Base-by-base conservation (phyloP, 2,888 invertebrate genomes). In the Auanema sp. region DNA sequence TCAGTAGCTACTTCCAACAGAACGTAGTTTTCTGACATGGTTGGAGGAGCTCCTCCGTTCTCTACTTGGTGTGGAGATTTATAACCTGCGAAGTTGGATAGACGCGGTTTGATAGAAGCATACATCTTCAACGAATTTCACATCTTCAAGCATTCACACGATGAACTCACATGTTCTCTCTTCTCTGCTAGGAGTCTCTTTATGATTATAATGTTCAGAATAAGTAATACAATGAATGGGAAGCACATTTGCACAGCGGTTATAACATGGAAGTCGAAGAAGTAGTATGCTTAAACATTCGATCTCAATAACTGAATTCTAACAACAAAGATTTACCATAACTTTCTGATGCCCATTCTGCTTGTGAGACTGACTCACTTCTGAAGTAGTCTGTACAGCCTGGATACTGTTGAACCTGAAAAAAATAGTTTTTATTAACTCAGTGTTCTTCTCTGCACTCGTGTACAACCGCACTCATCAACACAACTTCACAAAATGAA, bases 181-280 rank as follows among this genome's bases (percentile, higher is more conserved):
- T 76, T 76, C 59, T 76, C 76, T 10, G 68, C 72, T n/a, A 69
- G 60, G 60, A 76, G 55, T 59, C 74, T 52, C 41, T 71, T 64
- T 56, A 76, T 66, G 56, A 76, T 76, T 42, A 74, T 68, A 0
- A 70, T 51, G 51, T 76, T 76, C 23, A 76, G 62, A 44, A 72
- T 55, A n/a, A 75, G 61, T 21, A 76, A 66, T 5, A 76, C 64
- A 18, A 72, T 55, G 53, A 76, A 76, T n/a, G 76, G 76, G 47
- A 76, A 67, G 42, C 72, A 67, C 66, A 71, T 76, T 65, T 76
- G 74, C 21, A 76, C 52, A 40, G 65, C 67, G 5, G 70, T 69
- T 54, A 72, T 75, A 47, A 71, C 51, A 44, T 69, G 69, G 44
- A 71, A 69, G 47, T 74, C 74, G 44, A 68, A 74, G 16, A 71